Base-by-base conservation (phyloP, 2,113 vertebrate genomes). In the Falco punctatus region DNA sequence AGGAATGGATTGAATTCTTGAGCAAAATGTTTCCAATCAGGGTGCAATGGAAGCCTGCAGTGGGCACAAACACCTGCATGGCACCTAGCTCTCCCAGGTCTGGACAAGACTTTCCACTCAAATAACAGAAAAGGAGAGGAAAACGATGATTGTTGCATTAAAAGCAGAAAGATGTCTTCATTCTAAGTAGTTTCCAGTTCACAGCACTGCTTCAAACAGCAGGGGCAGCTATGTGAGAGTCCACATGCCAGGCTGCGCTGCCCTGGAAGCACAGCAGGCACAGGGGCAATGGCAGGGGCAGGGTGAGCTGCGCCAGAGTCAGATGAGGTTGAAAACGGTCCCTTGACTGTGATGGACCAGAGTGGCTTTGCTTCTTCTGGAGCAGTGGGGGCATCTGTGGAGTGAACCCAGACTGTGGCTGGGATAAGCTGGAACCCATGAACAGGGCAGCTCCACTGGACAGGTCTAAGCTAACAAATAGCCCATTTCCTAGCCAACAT, bases 221-320 rank as follows among this genome's bases (percentile, higher is more conserved):
- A 42, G 19, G 32, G 26, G 6, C 11, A 42, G 49, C 21, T 40
- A 6, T 20, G 44, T 15, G 52, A 70, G 65, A 66, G 26, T 33
- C 24, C 54, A 11, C 0, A 0, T 5, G 8, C 23, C 0, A 0
- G 46, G 49, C 28, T 65, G 32, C 24, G 6, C 22, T 24, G 40
- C 51, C 28, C 33, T 3, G 3, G 58, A n/a, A 69, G 32, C 0
- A 0, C 32, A 46, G 59, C 52, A 40, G 40, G 5, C 42, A 8
- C 1, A 2, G 16, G 10, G 17, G 27, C 0, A 0, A 33, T 9
- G 46, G 51, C 32, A 74, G 48, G 54, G 75, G 24, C 48, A 40
- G 17, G 30, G 38, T 35, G 59, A 86, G 16, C 54, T 10, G 2
- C 11, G 40, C 6, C 5, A 2, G 54, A 23, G 22, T 7, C 13